Evolutionary conservation across 2,113 vertebrate genomes (phyloP).

Genomic region (Bufo gargarizans): DNA sequence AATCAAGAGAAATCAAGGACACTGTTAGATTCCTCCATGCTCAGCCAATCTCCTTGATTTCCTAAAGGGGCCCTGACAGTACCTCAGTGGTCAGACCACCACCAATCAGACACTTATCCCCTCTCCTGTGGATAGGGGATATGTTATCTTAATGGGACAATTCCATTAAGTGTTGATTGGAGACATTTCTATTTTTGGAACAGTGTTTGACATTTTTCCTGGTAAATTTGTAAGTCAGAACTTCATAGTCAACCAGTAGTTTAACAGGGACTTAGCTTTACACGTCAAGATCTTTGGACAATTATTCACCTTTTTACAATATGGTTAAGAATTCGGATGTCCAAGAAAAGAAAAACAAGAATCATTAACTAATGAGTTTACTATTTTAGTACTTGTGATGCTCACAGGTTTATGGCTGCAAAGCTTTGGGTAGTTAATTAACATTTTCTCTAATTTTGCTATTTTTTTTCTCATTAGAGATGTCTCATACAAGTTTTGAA

Average conservation of each 20-base stretch:
- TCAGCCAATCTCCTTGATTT: too few species aligned
- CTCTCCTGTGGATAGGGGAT: too few species aligned
- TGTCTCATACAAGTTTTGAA: neutral
- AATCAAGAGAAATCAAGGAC: too few species aligned
- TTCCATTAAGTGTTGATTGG: neutral
- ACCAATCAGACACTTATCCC: too few species aligned
- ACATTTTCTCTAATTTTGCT: neutral
- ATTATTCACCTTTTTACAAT: constrained; percentile 10
- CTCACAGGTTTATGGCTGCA: neutral
- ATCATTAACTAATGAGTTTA: constrained; percentile 16
- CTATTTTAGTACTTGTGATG: constrained; percentile 16
- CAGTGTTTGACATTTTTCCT: neutral
- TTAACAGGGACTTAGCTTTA: neutral
- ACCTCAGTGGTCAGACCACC: too few species aligned
- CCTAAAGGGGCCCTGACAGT: too few species aligned
- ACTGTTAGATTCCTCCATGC: too few species aligned
- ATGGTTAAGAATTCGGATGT: constrained; percentile 44
- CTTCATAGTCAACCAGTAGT: neutral
- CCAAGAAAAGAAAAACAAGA: constrained; percentile 26
- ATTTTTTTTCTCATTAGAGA: neutral
- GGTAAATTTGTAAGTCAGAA: neutral
- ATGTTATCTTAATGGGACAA: too few species aligned
- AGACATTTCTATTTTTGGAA: neutral
- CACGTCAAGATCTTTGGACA: neutral
- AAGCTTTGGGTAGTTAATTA: neutral